These are phyloP conservation scores for Vidua macroura DNA, from an alignment of 2,113 vertebrate genomes.

Conservation along the genomic window DNA sequence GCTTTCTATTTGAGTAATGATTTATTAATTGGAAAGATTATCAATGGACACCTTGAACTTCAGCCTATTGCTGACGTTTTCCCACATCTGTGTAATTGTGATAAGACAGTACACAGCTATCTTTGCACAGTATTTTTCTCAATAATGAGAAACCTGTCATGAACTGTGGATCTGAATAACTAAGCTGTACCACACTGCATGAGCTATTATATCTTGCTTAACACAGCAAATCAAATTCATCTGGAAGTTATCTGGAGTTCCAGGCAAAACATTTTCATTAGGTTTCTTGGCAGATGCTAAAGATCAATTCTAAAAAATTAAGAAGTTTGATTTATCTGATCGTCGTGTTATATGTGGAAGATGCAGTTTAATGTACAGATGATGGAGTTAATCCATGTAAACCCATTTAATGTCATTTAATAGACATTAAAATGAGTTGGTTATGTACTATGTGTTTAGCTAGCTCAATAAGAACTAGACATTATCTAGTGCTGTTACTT, in stretches of 20 bases:
- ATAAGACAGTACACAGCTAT: background rate
- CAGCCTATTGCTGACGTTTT: background rate
- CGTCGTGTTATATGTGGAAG: background rate
- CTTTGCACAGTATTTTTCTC: background rate
- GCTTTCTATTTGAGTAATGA: constrained; percentile 35
- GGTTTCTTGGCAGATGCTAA: background rate
- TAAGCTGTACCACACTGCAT: background rate
- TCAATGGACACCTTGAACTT: background rate
- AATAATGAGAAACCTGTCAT: background rate
- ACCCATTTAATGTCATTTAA: too few species aligned
- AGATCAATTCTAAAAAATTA: background rate
- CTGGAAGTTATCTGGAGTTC: background rate
- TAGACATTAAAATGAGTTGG: background rate
- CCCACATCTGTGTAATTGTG: background rate
- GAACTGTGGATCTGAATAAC: background rate
- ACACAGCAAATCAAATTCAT: background rate
- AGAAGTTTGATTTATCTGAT: background rate
- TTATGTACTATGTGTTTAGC: background rate
- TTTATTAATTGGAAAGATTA: constrained; percentile 18
- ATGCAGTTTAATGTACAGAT: background rate
- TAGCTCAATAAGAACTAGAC: background rate
- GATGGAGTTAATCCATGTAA: background rate
- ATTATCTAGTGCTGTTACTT: background rate
- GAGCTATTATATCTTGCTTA: background rate
- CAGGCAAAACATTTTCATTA: background rate